Conservation (phyloP, 2,113 vertebrate genomes). For the Burhinus bistriatus region DNA sequence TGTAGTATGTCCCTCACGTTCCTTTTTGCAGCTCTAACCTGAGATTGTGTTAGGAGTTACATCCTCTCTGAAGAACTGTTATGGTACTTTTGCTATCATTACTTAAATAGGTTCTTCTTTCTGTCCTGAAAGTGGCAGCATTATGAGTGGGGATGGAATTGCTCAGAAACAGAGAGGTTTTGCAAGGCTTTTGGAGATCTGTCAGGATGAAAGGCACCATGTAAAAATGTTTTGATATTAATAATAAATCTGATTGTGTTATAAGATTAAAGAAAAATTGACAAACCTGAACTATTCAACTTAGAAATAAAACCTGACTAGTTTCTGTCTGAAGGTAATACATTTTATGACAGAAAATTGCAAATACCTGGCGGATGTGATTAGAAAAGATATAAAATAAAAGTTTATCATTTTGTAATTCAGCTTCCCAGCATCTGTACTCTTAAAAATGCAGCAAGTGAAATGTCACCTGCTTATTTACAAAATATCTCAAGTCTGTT, state of each 20-base stretch:
- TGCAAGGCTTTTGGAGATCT: background rate
- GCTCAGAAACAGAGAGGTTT: background rate
- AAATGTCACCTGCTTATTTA: conserved; percentile 54
- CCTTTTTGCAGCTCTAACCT: background rate
- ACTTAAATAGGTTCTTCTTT: background rate
- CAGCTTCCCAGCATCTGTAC: background rate
- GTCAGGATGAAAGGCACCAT: background rate
- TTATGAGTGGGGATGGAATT: background rate
- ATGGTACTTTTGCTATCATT: background rate
- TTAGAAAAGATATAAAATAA: background rate
- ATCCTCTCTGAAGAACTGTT: background rate
- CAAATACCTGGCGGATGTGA: background rate
- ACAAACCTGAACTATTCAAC: background rate
- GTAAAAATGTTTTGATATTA: background rate
- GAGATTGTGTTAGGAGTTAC: background rate
- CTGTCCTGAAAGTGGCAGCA: background rate
- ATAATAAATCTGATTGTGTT: background rate
- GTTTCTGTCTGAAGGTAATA: background rate
- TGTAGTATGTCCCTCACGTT: background rate
- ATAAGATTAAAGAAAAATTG: background rate
- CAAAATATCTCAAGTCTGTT: conserved; percentile 4
- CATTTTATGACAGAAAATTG: background rate
- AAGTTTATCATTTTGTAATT: conserved; percentile 23
- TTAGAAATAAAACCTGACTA: conserved; percentile 1
- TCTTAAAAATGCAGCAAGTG: conserved; percentile 24